Evolutionary conservation across 1,140 invertebrate genomes (phyloP), one percentile per base, ranked within the genome.

Genomic region (Musca vetustissima): DNA sequence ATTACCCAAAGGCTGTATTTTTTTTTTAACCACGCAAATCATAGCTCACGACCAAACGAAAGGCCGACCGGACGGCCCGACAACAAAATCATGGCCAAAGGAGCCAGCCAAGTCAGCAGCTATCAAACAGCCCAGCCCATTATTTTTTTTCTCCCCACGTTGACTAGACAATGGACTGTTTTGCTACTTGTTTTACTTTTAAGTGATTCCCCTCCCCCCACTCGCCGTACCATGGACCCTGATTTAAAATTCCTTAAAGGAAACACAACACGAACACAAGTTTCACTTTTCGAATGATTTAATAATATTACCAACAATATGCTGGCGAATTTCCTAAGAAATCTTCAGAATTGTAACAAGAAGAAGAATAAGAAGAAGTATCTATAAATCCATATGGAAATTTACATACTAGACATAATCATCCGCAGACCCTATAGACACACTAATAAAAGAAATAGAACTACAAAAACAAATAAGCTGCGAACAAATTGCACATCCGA

Each of bases 321-420:
- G 57, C 11, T 43, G n/a, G 2, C 21, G n/a, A 32, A 61, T 13
- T 61, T 61, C 57, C 43, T 61, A 61, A 61, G 57, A 61, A 61
- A 61, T 61, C 36, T 13, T 4, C 36, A 8, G 36, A 43, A 43
- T 8, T 43, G 36, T 43, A 11, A 43, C 36, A 43, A 49, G 15
- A 15, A 49, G 15, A 49, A 4, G 14, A n/a, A 49, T 14, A 49
- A 15, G 17, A 9, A 21, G 7, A 19, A 43, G 36, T n/a, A 61
- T 43, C 36, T 13, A 43, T 43, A 43, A 43, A 43, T 43, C 36
- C 36, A 43, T 43, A 43, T 43, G 36, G 36, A 19, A 61, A 61
- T 61, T 61, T 61, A 14, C 57, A 61, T 61, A 61, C 28, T 61
- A 61, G 57, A 61, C 57, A 32, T 36, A 57, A n/a, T 43, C 36